A percentile compares a stretch with the other conserved stretches of the same genome.
phyloP scores from a whole-genome alignment of 1,140 invertebrate species.

The Drosophila ohnishii region DNA sequence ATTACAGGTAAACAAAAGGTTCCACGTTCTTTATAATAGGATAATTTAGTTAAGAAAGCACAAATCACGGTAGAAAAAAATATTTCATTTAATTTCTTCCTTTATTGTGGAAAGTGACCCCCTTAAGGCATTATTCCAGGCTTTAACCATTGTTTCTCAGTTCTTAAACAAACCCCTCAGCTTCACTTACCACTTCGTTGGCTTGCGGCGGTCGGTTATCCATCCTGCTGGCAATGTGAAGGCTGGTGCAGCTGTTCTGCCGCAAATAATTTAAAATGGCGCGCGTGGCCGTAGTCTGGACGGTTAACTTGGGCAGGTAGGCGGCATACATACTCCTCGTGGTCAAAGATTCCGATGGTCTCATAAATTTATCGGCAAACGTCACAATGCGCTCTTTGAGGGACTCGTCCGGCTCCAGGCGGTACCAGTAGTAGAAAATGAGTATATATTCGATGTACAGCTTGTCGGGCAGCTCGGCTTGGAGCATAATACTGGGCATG shows the following conservation, averaged over 20 bases:
- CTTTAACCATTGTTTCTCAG: no score
- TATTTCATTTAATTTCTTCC: no score
- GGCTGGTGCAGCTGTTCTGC: slow-evolving; percentile 43
- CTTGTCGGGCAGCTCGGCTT: slow-evolving; percentile 64
- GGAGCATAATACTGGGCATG: slow-evolving; percentile 38
- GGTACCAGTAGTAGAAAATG: slow-evolving; percentile 75
- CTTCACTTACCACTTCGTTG: slow-evolving; percentile 54
- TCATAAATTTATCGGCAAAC: slow-evolving; percentile 71
- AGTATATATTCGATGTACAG: slow-evolving; percentile 70
- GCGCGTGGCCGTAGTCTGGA: slow-evolving; percentile 50
- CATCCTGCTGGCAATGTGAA: slow-evolving; percentile 59
- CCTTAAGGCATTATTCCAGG: not conserved
- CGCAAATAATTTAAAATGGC: slow-evolving; percentile 58
- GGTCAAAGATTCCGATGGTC: slow-evolving; percentile 48
- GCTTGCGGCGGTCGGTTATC: slow-evolving; percentile 50
- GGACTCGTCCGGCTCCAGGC: slow-evolving; percentile 53
- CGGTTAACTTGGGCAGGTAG: slow-evolving; percentile 53
- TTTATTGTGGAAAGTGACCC: no score
- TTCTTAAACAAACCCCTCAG: not conserved
- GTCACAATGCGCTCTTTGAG: slow-evolving; percentile 56
- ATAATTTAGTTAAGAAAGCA: no score
- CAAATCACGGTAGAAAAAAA: no score
- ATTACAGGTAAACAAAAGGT: no score
- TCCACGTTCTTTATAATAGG: no score
- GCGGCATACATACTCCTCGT: slow-evolving; percentile 45